Evolutionary conservation across 2,113 vertebrate species (phyloP).

Genomic region (Hylia prasina): DNA sequence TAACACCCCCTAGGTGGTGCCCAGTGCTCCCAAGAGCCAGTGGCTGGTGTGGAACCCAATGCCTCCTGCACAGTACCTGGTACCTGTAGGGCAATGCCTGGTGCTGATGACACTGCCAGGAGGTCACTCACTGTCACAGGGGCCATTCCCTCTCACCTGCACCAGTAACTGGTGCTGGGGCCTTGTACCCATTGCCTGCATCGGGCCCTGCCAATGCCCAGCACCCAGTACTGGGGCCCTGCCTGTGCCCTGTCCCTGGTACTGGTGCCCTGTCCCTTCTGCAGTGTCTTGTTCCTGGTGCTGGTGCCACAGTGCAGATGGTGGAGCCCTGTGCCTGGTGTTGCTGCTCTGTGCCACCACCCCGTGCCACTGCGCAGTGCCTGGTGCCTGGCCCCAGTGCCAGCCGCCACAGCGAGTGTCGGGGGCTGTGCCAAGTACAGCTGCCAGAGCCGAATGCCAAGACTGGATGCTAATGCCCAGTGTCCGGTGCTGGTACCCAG

Average conservation of each 20-base stretch:
- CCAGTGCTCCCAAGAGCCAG: background rate
- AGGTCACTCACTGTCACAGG: background rate
- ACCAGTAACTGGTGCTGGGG: background rate
- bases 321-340: background rate
- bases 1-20: background rate
- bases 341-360: background rate
- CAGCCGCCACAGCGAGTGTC: background rate
- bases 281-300: background rate
- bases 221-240: background rate
- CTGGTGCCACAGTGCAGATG: background rate
- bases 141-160: background rate
- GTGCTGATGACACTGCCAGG: background rate
- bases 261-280: background rate
- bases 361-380: accelerated
- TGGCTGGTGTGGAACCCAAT: too few relatives aligned
- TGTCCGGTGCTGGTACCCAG: background rate
- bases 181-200: background rate
- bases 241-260: background rate
- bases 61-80: background rate
- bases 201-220: background rate
- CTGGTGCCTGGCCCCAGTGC: background rate
- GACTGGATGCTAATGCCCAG: background rate
- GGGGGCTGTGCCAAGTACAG: background rate
- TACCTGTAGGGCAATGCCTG: accelerated
- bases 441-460: background rate